Conservation (phyloP, 2,888 invertebrate genomes). For the Synanthedon vespiformis region DNA sequence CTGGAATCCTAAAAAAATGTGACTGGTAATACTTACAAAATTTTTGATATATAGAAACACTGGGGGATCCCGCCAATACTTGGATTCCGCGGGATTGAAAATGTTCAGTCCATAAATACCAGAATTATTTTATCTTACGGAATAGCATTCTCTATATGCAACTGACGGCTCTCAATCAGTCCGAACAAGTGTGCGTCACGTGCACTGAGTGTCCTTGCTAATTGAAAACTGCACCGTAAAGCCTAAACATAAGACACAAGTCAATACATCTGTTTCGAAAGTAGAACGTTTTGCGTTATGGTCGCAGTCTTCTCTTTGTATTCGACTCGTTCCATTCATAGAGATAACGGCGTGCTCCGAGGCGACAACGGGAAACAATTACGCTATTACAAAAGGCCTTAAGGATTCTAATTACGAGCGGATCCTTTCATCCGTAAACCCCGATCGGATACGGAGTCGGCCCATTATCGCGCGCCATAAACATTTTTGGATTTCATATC, state of each 20-base stretch:
- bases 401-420: conserved; percentile 59
- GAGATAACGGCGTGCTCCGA: conserved; percentile 45
- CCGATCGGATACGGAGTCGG: conserved; percentile 56
- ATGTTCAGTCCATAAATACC: neutral
- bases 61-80: no score
- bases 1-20: no score
- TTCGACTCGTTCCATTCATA: conserved; percentile 48
- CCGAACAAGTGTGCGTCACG: conserved; percentile 16
- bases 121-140: neutral
- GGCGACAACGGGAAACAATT: conserved; percentile 60
- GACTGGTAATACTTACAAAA: no score
- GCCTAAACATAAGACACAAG: conserved; percentile 25
- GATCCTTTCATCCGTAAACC: conserved; percentile 50
- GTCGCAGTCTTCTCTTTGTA: conserved; percentile 46
- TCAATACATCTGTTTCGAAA: conserved; percentile 23
- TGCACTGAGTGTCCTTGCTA: conserved; percentile 13
- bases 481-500: conserved; percentile 68
- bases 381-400: conserved; percentile 56
- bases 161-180: conserved; percentile 55
- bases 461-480: conserved; percentile 60
- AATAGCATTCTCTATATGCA: conserved; percentile 14
- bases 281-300: conserved; percentile 27
- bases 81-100: no score
- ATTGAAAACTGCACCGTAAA: conserved; percentile 27
- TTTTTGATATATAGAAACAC: neutral